These are phyloP conservation scores for Pantala flavescens DNA, from an alignment of 1,140 invertebrate species.

Conservation along the genomic window DNA sequence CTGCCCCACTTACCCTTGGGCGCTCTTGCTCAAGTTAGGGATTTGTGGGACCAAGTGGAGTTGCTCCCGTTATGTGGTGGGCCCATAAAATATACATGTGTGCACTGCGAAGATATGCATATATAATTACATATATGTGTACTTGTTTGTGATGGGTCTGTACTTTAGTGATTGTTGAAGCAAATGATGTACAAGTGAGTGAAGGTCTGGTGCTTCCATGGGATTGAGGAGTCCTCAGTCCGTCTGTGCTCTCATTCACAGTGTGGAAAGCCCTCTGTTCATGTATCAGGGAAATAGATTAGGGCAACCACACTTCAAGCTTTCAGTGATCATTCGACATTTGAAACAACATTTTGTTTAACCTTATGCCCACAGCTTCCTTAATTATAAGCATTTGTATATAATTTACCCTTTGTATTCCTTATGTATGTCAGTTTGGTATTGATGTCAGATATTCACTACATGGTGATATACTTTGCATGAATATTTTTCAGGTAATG, in stretches of 20 bases:
- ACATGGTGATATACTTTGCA: too few species aligned
- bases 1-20: background rate
- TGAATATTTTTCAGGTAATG: too few species aligned
- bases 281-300: too few species aligned
- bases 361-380: too few species aligned
- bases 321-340: too few species aligned
- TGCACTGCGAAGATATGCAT: background rate
- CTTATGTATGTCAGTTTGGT: too few species aligned
- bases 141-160: background rate
- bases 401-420: too few species aligned
- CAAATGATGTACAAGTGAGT: background rate
- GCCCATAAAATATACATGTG: background rate
- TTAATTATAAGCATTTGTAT: too few species aligned
- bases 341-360: too few species aligned
- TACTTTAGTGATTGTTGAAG: conserved; percentile 7
- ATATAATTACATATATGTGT: background rate
- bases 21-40: background rate
- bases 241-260: background rate
- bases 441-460: too few species aligned
- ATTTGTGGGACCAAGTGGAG: conserved; percentile 4
- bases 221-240: background rate
- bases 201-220: background rate
- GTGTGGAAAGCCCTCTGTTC: background rate
- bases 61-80: background rate
- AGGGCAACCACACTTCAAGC: too few species aligned